phyloP scores from a whole-genome alignment of 1,140 invertebrate species.

The Lucilia cuprina region DNA sequence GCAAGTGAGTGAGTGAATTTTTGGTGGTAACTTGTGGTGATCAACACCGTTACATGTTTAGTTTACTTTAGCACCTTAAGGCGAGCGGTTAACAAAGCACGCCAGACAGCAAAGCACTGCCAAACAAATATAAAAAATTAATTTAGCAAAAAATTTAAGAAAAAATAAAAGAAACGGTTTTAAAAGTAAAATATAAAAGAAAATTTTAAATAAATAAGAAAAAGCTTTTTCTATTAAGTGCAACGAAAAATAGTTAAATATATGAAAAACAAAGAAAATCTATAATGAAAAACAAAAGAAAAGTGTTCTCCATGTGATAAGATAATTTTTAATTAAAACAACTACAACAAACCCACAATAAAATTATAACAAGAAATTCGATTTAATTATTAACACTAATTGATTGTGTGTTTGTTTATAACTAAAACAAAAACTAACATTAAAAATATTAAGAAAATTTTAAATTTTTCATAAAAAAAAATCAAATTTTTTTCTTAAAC shows the following conservation, averaged over 20 bases:
- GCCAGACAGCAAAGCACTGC: neutral
- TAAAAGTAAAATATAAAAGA: neutral
- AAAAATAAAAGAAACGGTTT: neutral
- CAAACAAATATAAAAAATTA: too few relatives aligned
- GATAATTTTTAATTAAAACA: neutral
- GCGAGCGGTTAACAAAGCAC: conserved; percentile 16
- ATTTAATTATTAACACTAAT: conserved; percentile 18
- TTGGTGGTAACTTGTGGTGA: conserved; percentile 24
- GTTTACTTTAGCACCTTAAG: conserved; percentile 32
- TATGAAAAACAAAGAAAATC: neutral
- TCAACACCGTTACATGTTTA: conserved; percentile 28
- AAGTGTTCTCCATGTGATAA: conserved; percentile 12
- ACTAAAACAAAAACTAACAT: neutral
- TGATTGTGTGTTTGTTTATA: conserved; percentile 28
- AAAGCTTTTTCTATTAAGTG: neutral
- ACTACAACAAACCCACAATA: conserved; percentile 33
- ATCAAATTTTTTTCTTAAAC: conserved; percentile 3
- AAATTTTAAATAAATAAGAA: neutral
- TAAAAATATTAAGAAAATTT: neutral
- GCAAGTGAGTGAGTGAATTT: neutral
- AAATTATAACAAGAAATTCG: conserved; percentile 16
- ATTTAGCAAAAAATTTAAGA: neutral
- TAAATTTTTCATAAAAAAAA: neutral
- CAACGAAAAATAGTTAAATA: neutral
- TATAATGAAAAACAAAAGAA: conserved; percentile 15